Conservation (phyloP, 2,797 vertebrate species). For the Thunnus albacares region DNA sequence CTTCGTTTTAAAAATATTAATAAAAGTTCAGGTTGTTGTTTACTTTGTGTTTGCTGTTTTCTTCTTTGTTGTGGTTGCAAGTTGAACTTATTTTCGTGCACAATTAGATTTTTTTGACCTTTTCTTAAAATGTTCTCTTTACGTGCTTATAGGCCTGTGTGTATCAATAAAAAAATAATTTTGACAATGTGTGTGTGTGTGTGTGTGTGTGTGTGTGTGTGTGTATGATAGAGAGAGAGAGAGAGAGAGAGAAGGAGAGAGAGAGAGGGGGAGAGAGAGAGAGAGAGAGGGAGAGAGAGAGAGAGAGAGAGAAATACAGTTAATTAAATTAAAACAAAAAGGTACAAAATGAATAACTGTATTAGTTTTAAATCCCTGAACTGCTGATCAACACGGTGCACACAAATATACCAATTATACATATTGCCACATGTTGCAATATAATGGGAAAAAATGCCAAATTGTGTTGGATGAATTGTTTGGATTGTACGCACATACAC, state of each 20-base stretch:
- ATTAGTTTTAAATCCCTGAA: neutral
- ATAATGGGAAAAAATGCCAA: slow-evolving; percentile 24
- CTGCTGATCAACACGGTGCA: neutral
- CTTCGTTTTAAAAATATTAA: slow-evolving; percentile 24
- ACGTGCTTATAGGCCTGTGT: slow-evolving; percentile 34
- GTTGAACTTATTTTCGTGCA: neutral
- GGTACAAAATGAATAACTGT: slow-evolving; percentile 8
- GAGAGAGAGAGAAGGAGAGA: neutral
- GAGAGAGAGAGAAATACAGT: neutral
- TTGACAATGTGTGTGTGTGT: neutral
- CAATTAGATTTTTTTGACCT: neutral
- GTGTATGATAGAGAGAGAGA: neutral
- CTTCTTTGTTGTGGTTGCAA: neutral
- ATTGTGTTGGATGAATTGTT: slow-evolving; percentile 54
- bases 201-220: no score
- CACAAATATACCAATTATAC: neutral
- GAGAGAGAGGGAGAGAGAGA: neutral
- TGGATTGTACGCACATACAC: slow-evolving; percentile 26
- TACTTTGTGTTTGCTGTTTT: neutral
- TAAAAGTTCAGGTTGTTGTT: slow-evolving; percentile 28
- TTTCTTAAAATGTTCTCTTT: slow-evolving; percentile 5
- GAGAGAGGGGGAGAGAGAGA: neutral
- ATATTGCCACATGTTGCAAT: slow-evolving; percentile 33
- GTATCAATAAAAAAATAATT: slow-evolving; percentile 2
- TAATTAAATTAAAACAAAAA: slow-evolving; percentile 10